These are phyloP conservation scores for Xyrauchen texanus DNA, from an alignment of 2,113 vertebrate genomes.

Conservation along the genomic window DNA sequence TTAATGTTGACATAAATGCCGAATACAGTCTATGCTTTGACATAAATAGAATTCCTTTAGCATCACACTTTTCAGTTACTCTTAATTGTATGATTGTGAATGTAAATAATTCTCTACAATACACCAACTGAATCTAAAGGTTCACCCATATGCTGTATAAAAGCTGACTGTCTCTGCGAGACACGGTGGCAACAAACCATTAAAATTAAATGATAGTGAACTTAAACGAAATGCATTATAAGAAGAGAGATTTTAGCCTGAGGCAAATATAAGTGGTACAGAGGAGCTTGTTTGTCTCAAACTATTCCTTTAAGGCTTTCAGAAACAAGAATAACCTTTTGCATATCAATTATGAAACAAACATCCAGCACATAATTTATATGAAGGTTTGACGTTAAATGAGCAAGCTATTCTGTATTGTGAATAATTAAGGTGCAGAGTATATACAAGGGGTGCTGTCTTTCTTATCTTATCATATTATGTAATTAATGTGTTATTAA, in stretches of 20 bases:
- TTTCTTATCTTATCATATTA: too few species aligned
- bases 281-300: not conserved
- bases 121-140: not conserved
- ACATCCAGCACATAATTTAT: not conserved
- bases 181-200: not conserved
- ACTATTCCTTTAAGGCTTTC: not conserved
- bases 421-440: too few species aligned
- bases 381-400: not conserved
- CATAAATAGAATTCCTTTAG: constrained; percentile 5
- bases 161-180: not conserved
- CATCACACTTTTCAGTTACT: constrained; percentile 1
- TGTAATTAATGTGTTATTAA: too few species aligned
- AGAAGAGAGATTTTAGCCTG: not conserved
- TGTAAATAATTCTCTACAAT: constrained; percentile 11
- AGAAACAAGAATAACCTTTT: constrained; percentile 7
- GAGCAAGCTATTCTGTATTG: too few species aligned
- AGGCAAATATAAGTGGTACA: constrained; percentile 9
- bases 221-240: not conserved
- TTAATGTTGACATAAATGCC: not conserved
- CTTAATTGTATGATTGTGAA: not conserved
- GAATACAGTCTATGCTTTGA: not conserved
- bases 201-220: constrained; percentile 6
- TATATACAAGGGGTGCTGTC: too few species aligned
- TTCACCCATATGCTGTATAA: not conserved
- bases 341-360: not conserved